Conservation (phyloP, 2,797 vertebrate genomes). For the Trachops cirrhosus region DNA sequence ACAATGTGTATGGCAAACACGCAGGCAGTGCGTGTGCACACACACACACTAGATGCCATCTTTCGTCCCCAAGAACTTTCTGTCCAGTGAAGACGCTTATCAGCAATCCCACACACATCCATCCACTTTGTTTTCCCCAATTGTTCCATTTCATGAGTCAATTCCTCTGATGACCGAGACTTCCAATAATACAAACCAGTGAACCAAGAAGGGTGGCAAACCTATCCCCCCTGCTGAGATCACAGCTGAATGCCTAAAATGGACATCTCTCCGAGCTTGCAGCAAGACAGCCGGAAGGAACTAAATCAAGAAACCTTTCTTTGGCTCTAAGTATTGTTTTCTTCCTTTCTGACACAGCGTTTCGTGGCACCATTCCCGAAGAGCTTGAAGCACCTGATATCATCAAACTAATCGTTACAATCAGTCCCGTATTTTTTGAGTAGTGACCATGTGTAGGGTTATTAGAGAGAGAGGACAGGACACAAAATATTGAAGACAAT, state of each 20-base stretch:
- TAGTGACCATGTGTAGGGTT: background rate
- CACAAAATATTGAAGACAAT: background rate
- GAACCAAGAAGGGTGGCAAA: background rate
- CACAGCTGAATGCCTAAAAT: background rate
- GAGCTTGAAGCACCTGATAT: background rate
- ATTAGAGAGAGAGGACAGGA: background rate
- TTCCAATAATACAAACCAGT: background rate
- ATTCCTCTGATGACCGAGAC: background rate
- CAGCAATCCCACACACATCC: background rate
- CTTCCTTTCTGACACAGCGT: slow-evolving; percentile 21
- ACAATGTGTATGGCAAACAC: background rate
- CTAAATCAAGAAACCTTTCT: slow-evolving; percentile 27
- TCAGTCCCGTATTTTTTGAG: background rate
- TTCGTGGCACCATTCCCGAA: slow-evolving; percentile 19
- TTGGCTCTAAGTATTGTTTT: slow-evolving; percentile 51
- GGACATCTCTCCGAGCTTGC: background rate
- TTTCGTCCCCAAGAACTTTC: background rate
- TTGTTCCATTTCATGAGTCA: slow-evolving; percentile 9
- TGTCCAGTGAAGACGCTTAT: background rate
- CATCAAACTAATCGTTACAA: background rate
- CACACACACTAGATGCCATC: background rate
- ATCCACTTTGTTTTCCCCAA: background rate
- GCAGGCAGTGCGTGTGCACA: background rate
- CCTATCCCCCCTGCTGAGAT: background rate
- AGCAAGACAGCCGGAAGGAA: slow-evolving; percentile 33